Evolutionary conservation across 2,797 vertebrate genomes (phyloP).

Genomic region (Clarias laeviceps): DNA sequence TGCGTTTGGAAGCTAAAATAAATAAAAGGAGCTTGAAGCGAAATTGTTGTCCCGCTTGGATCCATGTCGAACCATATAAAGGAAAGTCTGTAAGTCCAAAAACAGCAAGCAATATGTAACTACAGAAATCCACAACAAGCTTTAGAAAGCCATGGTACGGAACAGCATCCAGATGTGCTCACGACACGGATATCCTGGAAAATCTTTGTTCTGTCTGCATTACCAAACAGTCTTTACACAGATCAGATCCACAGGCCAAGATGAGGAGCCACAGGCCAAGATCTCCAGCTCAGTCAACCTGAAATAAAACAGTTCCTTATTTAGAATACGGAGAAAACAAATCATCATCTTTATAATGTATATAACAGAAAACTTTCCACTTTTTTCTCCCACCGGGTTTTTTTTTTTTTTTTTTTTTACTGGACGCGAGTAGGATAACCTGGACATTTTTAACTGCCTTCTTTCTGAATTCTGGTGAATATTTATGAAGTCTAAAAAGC

Average conservation of each 20-base stretch:
- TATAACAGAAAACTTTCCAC: not conserved
- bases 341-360: not conserved
- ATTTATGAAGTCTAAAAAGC: too few species aligned
- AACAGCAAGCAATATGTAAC: slow-evolving; percentile 55
- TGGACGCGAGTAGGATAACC: too few species aligned
- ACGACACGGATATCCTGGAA: not conserved
- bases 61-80: slow-evolving; percentile 10
- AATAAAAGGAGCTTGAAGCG: not conserved
- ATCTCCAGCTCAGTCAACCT: slow-evolving; percentile 11
- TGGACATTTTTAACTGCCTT: too few species aligned
- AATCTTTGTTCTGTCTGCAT: not conserved
- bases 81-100: slow-evolving; percentile 25
- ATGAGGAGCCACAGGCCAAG: not conserved
- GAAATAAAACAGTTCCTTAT: slow-evolving; percentile 14
- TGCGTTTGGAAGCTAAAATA: slow-evolving; percentile 13
- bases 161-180: slow-evolving; percentile 50
- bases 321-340: not conserved
- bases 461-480: too few species aligned
- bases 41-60: not conserved
- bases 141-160: slow-evolving; percentile 61
- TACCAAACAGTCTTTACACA: slow-evolving; percentile 12
- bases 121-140: slow-evolving; percentile 67
- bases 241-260: not conserved
- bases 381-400: too few species aligned
- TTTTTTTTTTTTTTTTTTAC: too few species aligned